phyloP scores from a whole-genome alignment of 2,888 invertebrate species.

The Morinoia aosen region DNA sequence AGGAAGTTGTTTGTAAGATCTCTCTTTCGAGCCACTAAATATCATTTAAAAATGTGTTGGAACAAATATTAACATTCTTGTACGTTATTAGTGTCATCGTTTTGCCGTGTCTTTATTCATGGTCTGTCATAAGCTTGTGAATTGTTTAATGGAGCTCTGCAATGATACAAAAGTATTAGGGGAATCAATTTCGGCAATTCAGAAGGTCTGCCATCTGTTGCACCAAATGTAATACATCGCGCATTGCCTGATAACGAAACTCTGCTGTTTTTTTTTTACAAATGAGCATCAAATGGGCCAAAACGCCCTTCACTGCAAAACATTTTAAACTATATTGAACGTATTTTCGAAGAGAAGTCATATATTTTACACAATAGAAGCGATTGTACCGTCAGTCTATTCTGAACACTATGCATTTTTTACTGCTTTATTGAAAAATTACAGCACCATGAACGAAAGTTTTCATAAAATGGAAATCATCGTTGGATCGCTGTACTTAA shows the following conservation, averaged over 20 bases:
- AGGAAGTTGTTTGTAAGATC: slow-evolving; percentile 35
- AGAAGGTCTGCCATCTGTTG: neutral
- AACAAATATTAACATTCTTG: neutral
- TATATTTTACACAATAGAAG: too few relatives aligned
- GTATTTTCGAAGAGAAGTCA: too few relatives aligned
- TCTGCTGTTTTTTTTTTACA: neutral
- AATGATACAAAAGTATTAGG: neutral
- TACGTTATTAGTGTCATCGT: neutral
- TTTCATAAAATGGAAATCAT: too few relatives aligned
- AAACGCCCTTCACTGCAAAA: too few relatives aligned
- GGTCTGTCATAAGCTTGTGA: neutral
- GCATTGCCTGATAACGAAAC: neutral
- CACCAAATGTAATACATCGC: neutral
- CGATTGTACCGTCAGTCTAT: too few relatives aligned
- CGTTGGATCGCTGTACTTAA: too few relatives aligned
- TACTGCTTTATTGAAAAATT: too few relatives aligned
- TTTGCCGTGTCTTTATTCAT: neutral
- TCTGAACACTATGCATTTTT: too few relatives aligned
- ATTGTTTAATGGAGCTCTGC: too few relatives aligned
- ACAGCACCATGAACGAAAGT: too few relatives aligned
- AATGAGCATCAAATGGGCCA: too few relatives aligned
- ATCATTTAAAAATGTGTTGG: neutral
- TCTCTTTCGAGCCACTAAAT: neutral
- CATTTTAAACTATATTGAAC: too few relatives aligned
- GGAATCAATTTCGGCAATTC: neutral